These are phyloP conservation scores for Lissocephala sabroskyi DNA, from an alignment of 2,888 invertebrate genomes.

Conservation along the genomic window DNA sequence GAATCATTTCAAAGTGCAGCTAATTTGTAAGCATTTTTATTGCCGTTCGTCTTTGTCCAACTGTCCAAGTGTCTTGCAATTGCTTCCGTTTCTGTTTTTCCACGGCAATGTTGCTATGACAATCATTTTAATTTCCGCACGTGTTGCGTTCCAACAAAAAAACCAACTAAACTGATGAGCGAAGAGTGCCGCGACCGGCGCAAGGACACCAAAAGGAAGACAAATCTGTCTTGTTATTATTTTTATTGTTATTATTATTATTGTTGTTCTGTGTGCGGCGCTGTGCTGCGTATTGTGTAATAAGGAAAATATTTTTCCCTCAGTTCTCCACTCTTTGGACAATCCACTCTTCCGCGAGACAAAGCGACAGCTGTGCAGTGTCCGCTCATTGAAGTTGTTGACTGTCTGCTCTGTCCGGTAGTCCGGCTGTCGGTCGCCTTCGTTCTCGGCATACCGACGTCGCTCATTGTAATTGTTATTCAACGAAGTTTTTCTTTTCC, in stretches of 20 bases:
- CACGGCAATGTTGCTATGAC: no score
- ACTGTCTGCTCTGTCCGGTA: neutral
- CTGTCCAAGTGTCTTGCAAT: neutral
- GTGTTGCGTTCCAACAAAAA: conserved; percentile 26
- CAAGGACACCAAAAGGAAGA: conserved; percentile 23
- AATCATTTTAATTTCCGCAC: conserved; percentile 39
- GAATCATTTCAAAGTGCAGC: conserved; percentile 53
- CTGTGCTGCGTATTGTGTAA: conserved; percentile 32
- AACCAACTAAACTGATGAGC: neutral
- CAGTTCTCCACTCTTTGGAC: no score
- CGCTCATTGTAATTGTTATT: conserved; percentile 4
- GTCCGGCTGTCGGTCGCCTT: conserved; percentile 2
- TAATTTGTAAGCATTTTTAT: conserved; percentile 46
- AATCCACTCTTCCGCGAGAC: conserved; percentile 14
- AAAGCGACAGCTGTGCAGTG: conserved; percentile 36
- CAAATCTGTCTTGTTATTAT: conserved; percentile 55
- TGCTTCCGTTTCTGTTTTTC: conserved; percentile 10
- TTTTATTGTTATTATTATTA: conserved; percentile 37
- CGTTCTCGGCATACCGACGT: neutral
- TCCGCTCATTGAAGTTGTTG: conserved; percentile 4
- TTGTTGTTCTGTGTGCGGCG: no score
- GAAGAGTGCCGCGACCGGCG: no score
- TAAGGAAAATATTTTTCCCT: conserved; percentile 8
- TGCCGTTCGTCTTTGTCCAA: conserved; percentile 24
- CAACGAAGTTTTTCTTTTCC: neutral